Conservation (phyloP, 37 sponge, comb jelly and placozoan species). For the Agelas oroides region DNA sequence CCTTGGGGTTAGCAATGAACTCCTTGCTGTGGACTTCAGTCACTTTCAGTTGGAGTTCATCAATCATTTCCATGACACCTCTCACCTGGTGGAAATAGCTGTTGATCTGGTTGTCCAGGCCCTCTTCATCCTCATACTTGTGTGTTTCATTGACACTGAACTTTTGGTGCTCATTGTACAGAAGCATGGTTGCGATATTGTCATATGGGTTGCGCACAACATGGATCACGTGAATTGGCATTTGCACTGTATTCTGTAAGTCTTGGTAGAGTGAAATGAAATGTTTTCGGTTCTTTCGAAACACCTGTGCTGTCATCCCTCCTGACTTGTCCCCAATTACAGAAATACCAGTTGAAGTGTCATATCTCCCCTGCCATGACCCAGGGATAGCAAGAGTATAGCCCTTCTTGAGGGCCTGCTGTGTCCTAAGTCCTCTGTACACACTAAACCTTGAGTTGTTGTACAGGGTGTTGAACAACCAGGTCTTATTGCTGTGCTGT, state of each 20-base stretch:
- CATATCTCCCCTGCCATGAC: slow-evolving; percentile 54
- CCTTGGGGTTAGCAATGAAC: slow-evolving; percentile 49
- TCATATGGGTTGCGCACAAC: slow-evolving; percentile 73
- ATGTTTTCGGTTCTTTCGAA: not conserved
- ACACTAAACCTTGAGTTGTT: slow-evolving; percentile 7
- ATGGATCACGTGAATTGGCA: slow-evolving; percentile 53
- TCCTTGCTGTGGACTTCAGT: slow-evolving; percentile 1
- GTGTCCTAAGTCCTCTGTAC: slow-evolving; percentile 3
- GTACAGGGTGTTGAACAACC: slow-evolving; percentile 38
- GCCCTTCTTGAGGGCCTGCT: slow-evolving; percentile 32
- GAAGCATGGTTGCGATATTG: slow-evolving; percentile 73
- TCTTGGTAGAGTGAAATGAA: slow-evolving; percentile 19
- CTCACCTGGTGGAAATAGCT: slow-evolving; percentile 47
- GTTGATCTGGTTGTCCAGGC: slow-evolving; percentile 12
- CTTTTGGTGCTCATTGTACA: slow-evolving; percentile 44
- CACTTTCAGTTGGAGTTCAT: too few species aligned
- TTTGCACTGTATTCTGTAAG: slow-evolving; percentile 9
- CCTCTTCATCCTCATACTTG: slow-evolving; percentile 7
- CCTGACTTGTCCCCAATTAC: slow-evolving; percentile 62
- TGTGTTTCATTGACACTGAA: slow-evolving; percentile 3
- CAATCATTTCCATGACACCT: too few species aligned
- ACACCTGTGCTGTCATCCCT: slow-evolving; percentile 50
- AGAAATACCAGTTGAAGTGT: not conserved
- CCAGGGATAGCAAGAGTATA: slow-evolving; percentile 41
- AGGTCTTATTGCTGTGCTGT: not conserved